Base-by-base conservation (phyloP, 1,140 invertebrate species). In the Ptiloglossa arizonensis region DNA sequence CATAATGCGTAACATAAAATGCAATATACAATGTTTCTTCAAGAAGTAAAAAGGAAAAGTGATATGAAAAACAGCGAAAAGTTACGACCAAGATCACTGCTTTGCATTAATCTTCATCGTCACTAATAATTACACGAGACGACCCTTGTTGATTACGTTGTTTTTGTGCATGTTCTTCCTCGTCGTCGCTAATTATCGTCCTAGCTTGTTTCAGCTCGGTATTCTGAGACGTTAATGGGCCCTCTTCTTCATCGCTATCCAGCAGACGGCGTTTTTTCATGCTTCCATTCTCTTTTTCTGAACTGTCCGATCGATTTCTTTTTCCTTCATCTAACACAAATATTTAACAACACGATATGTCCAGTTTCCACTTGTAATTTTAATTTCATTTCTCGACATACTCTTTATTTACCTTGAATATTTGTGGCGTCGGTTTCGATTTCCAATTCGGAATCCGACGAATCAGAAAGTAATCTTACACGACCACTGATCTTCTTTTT, bases 261-360 rank as follows among this genome's bases (percentile, higher is more conserved):
- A 91, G 57, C 17, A 92, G 50, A 27, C 91, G 89, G 60, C 90
- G 89, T 79, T 90, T 92, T 69, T 92, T 92, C 13, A 69, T 68
- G 24, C 48, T 48, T 5, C 87, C 88, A 17, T 82, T 72, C 46
- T 90, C 87, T 5, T 56, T 75, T 24, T 89, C 89, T 4, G 88
- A 89, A 63, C 81, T 81, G 22, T 89, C 80, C 4, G 85, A 85
- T 57, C 81, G 80, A 67, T 60, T 69, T 82, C 86, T 75, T 56
- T 91, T 89, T 1, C 22, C 38, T 19, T 90, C 86, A 4, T 74
- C 89, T 89, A 15, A 24, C 8, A 57, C 59, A 87, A 79, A 59
- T 32, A 52, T 41, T 32, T 8, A 56, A 56, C 9, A 46, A 56
- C 13, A 19, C 24, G 24, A 24, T 15, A 29, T 63, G 50, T 2